phyloP scores from a whole-genome alignment of 37 sponge, comb jelly and placozoan species.

The Geodia barretti region DNA sequence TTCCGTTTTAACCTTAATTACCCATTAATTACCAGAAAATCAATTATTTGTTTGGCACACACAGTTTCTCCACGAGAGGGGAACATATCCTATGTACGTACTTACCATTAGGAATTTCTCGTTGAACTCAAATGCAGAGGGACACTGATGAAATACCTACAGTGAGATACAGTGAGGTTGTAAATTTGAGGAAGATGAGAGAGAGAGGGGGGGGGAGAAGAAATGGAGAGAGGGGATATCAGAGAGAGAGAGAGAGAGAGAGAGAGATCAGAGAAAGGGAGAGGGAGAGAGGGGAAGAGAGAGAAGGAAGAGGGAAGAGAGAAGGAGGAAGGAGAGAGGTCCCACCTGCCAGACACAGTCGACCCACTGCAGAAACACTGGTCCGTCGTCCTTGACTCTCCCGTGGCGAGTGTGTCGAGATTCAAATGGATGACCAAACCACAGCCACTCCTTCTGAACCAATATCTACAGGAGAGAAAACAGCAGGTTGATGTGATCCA shows the following conservation, averaged over 20 bases:
- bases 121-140: slow-evolving; percentile 91
- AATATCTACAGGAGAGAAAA: slow-evolving; percentile 51
- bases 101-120: slow-evolving; percentile 74
- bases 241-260: background rate
- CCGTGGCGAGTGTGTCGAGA: slow-evolving; percentile 37
- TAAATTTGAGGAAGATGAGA: background rate
- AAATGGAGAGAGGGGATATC: too few relatives aligned
- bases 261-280: too few relatives aligned
- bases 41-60: too few relatives aligned
- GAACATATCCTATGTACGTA: too few relatives aligned
- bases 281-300: background rate
- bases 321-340: background rate
- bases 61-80: too few relatives aligned
- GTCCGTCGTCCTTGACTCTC: slow-evolving; percentile 58
- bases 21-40: too few relatives aligned
- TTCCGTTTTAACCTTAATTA: too few relatives aligned
- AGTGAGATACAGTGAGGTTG: background rate
- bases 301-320: background rate
- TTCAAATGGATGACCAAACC: slow-evolving; percentile 87
- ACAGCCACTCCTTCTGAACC: slow-evolving; percentile 93
- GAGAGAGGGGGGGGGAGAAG: too few relatives aligned
- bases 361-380: slow-evolving; percentile 90
- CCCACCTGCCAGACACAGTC: slow-evolving; percentile 94
- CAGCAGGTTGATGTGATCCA: too few relatives aligned
- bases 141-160: slow-evolving; percentile 78